Percentiles rank a stretch among this genome's conserved stretches.
These are phyloP conservation scores for Neomonachus schauinslandi DNA, from an alignment of 2,113 vertebrate genomes.

Conservation along the genomic window DNA sequence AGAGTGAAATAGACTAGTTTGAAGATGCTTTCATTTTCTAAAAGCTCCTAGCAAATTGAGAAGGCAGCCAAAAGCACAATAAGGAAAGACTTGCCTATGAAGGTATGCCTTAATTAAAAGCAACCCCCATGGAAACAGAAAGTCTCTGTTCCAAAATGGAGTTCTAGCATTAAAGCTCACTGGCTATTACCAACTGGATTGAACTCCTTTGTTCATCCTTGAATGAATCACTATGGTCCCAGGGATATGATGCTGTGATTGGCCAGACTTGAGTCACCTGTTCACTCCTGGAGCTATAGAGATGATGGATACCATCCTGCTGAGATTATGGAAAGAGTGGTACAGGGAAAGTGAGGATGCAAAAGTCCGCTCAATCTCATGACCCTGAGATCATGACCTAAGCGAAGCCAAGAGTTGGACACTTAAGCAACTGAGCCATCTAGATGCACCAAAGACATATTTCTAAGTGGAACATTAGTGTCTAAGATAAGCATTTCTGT, in stretches of 20 bases:
- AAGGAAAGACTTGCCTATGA: background rate
- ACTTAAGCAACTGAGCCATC: background rate
- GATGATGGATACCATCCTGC: background rate
- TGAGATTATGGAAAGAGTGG: background rate
- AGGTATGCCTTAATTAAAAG: background rate
- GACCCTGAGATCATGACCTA: background rate
- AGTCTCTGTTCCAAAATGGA: background rate
- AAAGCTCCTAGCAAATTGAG: constrained; percentile 44
- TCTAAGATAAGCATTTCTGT: constrained; percentile 26
- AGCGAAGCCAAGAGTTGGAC: background rate
- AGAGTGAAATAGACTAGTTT: background rate
- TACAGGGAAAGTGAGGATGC: background rate
- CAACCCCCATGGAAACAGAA: background rate
- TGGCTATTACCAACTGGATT: background rate
- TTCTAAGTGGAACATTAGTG: background rate
- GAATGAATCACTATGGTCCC: background rate
- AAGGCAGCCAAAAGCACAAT: background rate
- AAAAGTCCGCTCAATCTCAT: background rate
- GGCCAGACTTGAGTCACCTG: background rate
- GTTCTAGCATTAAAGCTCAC: background rate
- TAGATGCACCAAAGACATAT: background rate
- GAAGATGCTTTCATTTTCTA: constrained; percentile 37
- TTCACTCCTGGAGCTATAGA: background rate
- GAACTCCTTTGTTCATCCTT: constrained; percentile 11
- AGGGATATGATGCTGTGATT: background rate